A percentile compares a stretch with the other conserved stretches of the same genome.
phyloP scores from a whole-genome alignment of 2,888 invertebrate species.

The Fabriciana adippe region DNA sequence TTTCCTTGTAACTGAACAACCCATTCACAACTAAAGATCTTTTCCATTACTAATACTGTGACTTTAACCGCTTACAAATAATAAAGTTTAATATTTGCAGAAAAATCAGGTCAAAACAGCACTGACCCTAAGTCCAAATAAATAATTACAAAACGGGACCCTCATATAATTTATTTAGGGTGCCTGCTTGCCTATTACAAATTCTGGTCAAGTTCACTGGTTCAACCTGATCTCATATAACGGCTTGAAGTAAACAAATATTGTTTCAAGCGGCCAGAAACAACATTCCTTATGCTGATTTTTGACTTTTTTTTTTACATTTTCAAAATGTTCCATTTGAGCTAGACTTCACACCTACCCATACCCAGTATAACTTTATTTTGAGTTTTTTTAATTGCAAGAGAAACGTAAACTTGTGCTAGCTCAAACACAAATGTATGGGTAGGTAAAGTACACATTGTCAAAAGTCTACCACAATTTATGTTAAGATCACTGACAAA shows the following conservation, averaged over 20 bases:
- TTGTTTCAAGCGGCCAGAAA: conserved; percentile 73
- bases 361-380: conserved; percentile 45
- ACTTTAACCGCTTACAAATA: conserved; percentile 54
- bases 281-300: conserved; percentile 62
- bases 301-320: conserved; percentile 43
- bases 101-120: conserved; percentile 44
- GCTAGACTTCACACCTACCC: conserved; percentile 72
- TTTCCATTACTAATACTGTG: conserved; percentile 47
- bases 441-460: conserved; percentile 58
- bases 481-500: conserved; percentile 75
- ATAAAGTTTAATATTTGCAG: conserved; percentile 36
- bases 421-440: conserved; percentile 64
- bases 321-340: conserved; percentile 54
- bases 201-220: conserved; percentile 35
- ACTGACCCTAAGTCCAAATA: conserved; percentile 30
- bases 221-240: conserved; percentile 51
- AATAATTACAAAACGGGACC: conserved; percentile 26
- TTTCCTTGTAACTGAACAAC: conserved; percentile 35
- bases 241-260: conserved; percentile 63
- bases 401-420: conserved; percentile 65
- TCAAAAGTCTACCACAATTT: conserved; percentile 79
- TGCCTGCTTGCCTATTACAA: conserved; percentile 21
- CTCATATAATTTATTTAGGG: conserved; percentile 17
- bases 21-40: conserved; percentile 45
- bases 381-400: conserved; percentile 20